These are phyloP conservation scores for Montipora efflorescens DNA, from an alignment of 64 coral and sea anemone genomes.

Conservation along the genomic window DNA sequence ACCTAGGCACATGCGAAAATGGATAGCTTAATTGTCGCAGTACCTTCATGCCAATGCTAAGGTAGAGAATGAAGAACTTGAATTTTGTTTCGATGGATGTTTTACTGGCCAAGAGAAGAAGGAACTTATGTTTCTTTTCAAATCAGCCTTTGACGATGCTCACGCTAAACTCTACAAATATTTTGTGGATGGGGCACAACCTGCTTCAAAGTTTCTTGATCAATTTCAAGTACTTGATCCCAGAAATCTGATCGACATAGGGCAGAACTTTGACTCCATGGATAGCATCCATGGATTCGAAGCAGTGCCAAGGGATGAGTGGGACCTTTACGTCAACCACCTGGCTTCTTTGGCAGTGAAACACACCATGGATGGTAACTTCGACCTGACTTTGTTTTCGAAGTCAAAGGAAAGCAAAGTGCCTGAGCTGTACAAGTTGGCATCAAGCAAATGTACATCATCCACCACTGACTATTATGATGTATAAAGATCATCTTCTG, in stretches of 20 bases:
- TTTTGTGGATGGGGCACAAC: neutral
- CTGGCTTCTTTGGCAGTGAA: constrained; percentile 39
- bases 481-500: constrained; percentile 67
- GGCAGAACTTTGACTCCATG: too few relatives aligned
- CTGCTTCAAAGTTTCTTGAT: neutral
- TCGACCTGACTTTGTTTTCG: constrained; percentile 56
- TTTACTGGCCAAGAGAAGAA: neutral
- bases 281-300: constrained; percentile 58
- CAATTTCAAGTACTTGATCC: neutral
- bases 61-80: neutral
- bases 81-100: constrained; percentile 16
- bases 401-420: constrained; percentile 37
- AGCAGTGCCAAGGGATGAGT: constrained; percentile 40
- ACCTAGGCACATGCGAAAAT: too few relatives aligned
- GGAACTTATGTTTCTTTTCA: too few relatives aligned
- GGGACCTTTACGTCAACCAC: constrained; percentile 29
- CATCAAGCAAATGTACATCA: constrained; percentile 54
- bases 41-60: constrained; percentile 1
- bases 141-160: too few relatives aligned
- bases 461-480: constrained; percentile 63
- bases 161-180: too few relatives aligned
- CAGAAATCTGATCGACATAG: neutral
- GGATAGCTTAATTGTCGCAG: too few relatives aligned
- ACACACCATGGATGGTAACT: neutral
- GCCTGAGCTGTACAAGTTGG: constrained; percentile 60